Evolutionary conservation across 2,113 vertebrate genomes (phyloP), one percentile per base, ranked within the genome.

Genomic region (Nothocercus julius): DNA sequence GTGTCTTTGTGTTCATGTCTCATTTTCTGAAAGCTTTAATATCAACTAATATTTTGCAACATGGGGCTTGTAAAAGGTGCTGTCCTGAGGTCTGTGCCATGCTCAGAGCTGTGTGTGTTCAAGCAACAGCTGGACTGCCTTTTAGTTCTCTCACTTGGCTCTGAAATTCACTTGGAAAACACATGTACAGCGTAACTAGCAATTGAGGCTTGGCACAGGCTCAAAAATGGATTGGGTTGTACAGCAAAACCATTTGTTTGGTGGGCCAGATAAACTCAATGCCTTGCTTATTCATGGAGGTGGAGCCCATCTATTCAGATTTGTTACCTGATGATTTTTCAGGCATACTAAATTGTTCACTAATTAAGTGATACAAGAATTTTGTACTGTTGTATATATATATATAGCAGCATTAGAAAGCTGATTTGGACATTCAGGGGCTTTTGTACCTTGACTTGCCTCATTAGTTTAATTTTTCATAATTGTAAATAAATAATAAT

Each of bases 241-340:
- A 30, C 5, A 73, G 21, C 2, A 1, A 72, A 90, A 21, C 8
- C 11, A 45, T 11, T 12, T 2, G 0, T 36, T 18, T 72, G 8
- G 27, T 56, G 40, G 82, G 32, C 19, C 47, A 78, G 36, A 5
- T 45, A 72, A 70, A 17, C 64, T 82, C 66, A 86, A 21, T 36
- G 10, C 9, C 30, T 84, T 61, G 64, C 15, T 34, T 70, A 5
- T 22, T 76, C 28, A 4, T 70, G 36, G 45, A 1, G 66, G 22
- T 45, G 28, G 4, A 83, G 9, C 7, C 25, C 8, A 30, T 70
- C 84, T 79, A 53, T 86, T 73, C 67, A 18, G 36, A 51, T 67
- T 62, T 68, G 8, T 64, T 67, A 25, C 17, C 20, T 53, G 66
- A 17, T 69, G 10, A n/a, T 69, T 80, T 85, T 74, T 36, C 28